Percentiles rank a stretch among this genome's conserved stretches.
These are phyloP conservation scores for Hippocampus zosterae DNA, from an alignment of 2,113 vertebrate species.

Conservation along the genomic window DNA sequence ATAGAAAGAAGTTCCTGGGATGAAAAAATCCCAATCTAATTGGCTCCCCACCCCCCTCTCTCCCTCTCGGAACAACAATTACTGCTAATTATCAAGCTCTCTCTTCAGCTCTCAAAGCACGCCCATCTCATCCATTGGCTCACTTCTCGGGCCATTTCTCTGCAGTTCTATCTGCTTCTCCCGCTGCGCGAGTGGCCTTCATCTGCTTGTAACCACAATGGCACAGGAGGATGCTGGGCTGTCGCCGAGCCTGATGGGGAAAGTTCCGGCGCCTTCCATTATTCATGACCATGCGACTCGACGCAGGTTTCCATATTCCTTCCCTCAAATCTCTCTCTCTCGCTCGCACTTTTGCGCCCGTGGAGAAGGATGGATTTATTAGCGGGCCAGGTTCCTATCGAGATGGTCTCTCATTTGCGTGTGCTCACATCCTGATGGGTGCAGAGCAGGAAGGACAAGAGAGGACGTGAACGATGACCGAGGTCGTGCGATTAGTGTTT, in stretches of 20 bases:
- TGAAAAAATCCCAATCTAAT: constrained; percentile 29
- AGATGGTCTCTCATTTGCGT: constrained; percentile 35
- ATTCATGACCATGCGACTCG: constrained; percentile 65
- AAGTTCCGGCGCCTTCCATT: constrained; percentile 60
- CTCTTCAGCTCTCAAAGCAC: constrained; percentile 53
- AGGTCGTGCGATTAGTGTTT: constrained; percentile 6
- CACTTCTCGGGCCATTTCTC: constrained; percentile 36
- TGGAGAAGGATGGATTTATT: constrained; percentile 60
- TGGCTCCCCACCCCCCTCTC: neutral
- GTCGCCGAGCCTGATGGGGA: constrained; percentile 51
- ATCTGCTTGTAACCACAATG: constrained; percentile 54
- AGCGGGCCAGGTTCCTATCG: constrained; percentile 64
- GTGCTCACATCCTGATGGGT: constrained; percentile 36
- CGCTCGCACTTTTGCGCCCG: constrained; percentile 39
- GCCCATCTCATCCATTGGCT: constrained; percentile 49
- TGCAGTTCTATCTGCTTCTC: constrained; percentile 29
- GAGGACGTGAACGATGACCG: neutral
- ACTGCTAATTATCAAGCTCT: constrained; percentile 63
- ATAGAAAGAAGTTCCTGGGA: constrained; percentile 15
- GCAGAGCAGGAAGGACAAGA: constrained; percentile 8
- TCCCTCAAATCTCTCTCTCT: constrained; percentile 42
- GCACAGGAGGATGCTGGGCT: constrained; percentile 48
- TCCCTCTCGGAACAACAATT: constrained; percentile 62
- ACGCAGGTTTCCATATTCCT: constrained; percentile 23
- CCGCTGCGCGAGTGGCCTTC: constrained; percentile 38